Evolutionary conservation across 2,113 vertebrate species (phyloP), one percentile per base, ranked within the genome.

Genomic region (Gymnogyps californianus): DNA sequence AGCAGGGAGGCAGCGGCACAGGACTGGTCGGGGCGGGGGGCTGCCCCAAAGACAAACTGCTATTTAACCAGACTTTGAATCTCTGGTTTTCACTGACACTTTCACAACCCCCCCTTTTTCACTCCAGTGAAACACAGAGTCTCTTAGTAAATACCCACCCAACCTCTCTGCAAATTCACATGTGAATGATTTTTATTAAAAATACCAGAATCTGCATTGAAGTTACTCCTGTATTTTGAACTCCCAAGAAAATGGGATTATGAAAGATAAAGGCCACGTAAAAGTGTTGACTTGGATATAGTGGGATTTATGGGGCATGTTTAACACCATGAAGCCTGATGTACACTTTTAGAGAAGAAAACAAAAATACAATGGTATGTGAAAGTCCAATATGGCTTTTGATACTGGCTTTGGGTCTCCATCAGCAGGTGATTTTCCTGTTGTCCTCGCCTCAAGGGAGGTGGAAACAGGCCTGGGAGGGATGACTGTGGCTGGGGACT

Each of bases 1-100:
- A 4, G 38, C 13, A 54, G 38, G 28, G 44, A 82, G 21, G 59
- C 54, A 46, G 64, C 0, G 0, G 47, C 69, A 69, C 38, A 69
- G 64, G 58, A 42, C 51, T 54, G 7, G 10, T 34, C 20, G 13
- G 44, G 12, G 18, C 18, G 8, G 52, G 52, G 28, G 8, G 3
- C 31, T 85, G 22, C 38, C 55, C 69, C 34, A 34, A 65, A 78
- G n/a, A 7, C 40, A 47, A 62, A 42, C 11, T 40, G 28, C 57
- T 83, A 3, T 91, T 71, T 83, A 91, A 62, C 26, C 13, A 38
- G 74, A 38, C 13, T 61, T 82, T 40, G 28, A 38, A 32, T 70
- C 49, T 78, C n/a, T 42, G 14, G 7, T 36, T 70, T 78, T 91
- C 72, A 76, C 24, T 21, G 36, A 29, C 36, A 40, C 38, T 62